phyloP scores from a whole-genome alignment of 2,888 invertebrate species.

The Clitarchus hookeri region DNA sequence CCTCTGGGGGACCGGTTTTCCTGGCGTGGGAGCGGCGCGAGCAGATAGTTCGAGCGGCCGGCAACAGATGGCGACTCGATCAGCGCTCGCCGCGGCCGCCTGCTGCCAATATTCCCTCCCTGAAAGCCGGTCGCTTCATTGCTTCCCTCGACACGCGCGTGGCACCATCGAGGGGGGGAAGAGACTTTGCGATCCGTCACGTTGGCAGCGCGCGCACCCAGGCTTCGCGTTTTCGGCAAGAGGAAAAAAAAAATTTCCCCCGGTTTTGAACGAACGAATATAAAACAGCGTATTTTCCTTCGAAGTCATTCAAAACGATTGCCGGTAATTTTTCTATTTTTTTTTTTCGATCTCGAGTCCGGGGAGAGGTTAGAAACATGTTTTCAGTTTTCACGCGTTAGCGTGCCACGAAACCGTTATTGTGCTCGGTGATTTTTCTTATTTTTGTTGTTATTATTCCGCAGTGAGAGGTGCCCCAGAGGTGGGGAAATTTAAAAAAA shows the following conservation, averaged over 20 bases:
- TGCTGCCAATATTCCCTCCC: neutral
- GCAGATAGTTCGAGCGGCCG: slow-evolving; percentile 10
- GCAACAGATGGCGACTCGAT: slow-evolving; percentile 21
- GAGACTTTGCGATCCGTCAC: slow-evolving; percentile 15
- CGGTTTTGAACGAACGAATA: too few species aligned
- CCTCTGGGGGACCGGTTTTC: neutral
- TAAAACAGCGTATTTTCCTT: too few species aligned
- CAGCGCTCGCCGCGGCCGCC: neutral
- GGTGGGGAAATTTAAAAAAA: neutral
- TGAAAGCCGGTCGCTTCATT: neutral
- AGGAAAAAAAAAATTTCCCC: too few species aligned
- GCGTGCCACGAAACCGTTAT: neutral
- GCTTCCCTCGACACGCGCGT: slow-evolving; percentile 5
- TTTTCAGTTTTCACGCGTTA: neutral
- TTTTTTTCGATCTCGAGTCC: too few species aligned
- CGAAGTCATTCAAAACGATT: too few species aligned
- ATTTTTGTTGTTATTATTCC: slow-evolving; percentile 15
- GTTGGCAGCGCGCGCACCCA: slow-evolving; percentile 18
- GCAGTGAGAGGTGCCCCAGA: neutral
- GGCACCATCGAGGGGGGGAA: slow-evolving; percentile 19
- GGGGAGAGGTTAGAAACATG: too few species aligned
- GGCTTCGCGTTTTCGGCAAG: too few species aligned
- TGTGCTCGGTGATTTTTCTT: neutral
- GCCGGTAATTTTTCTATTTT: too few species aligned
- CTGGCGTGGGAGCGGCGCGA: neutral